These are phyloP conservation scores for Synanthedon andrenaeformis DNA, from an alignment of 2,888 invertebrate genomes.

Conservation along the genomic window DNA sequence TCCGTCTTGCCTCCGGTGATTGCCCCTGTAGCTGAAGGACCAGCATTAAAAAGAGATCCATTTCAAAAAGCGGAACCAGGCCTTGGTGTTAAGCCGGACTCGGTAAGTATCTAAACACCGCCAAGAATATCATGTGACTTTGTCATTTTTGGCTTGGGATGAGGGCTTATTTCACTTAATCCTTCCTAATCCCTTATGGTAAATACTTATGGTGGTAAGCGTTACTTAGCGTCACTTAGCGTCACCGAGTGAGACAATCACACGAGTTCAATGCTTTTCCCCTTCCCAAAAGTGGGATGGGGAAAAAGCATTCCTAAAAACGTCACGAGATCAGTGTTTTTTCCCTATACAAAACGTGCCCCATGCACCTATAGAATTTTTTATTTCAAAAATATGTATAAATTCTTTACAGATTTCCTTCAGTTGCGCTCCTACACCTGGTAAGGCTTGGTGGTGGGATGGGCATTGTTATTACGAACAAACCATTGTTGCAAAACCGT, in stretches of 20 bases:
- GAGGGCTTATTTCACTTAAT: no score
- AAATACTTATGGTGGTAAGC: no score
- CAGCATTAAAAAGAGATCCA: slow-evolving; percentile 16
- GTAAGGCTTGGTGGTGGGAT: slow-evolving; percentile 51
- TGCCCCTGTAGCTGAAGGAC: slow-evolving; percentile 41
- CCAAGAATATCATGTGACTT: no score
- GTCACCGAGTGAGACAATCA: no score
- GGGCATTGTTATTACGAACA: slow-evolving; percentile 43
- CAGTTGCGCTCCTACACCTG: slow-evolving; percentile 37
- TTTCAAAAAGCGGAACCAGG: slow-evolving; percentile 15
- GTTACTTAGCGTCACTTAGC: no score
- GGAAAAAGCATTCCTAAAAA: no score
- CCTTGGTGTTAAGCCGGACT: slow-evolving; percentile 19
- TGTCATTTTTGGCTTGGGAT: no score
- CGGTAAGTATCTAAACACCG: slow-evolving; percentile 17
- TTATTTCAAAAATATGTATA: neutral
- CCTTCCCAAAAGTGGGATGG: no score
- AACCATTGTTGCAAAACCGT: neutral
- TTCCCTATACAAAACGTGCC: neutral
- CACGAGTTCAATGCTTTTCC: no score
- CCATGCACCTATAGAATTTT: neutral
- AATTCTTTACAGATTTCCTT: slow-evolving; percentile 27
- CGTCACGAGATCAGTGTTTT: no score
- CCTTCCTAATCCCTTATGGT: no score
- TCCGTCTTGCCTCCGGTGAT: slow-evolving; percentile 49